Evolutionary conservation across 2,888 invertebrate genomes (phyloP).

Genomic region (Nomada ruficornis): DNA sequence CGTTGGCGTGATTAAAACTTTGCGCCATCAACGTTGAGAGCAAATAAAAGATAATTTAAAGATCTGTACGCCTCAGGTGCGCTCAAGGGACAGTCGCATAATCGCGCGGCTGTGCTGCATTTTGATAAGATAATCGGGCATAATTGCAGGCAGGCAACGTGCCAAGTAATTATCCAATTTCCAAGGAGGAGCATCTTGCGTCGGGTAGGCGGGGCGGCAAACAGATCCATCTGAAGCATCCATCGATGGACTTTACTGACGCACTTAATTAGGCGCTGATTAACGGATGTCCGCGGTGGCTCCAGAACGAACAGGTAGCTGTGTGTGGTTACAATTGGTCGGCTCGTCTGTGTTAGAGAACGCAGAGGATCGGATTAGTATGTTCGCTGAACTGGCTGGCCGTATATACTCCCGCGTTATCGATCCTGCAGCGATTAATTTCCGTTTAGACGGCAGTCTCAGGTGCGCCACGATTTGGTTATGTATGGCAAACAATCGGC

Average conservation of each 20-base stretch:
- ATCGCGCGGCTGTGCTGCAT: too few relatives aligned
- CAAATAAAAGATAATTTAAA: too few relatives aligned
- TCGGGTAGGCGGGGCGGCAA: constrained; percentile 15
- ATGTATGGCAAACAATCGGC: constrained; percentile 52
- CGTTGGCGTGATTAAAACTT: too few relatives aligned
- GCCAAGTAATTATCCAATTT: constrained; percentile 30
- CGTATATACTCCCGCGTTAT: constrained; percentile 62
- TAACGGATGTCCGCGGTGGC: constrained; percentile 74
- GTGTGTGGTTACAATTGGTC: constrained; percentile 72
- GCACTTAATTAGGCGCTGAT: constrained; percentile 77
- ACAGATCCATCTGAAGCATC: constrained; percentile 47
- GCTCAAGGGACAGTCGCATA: too few relatives aligned
- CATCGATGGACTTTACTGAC: constrained; percentile 72
- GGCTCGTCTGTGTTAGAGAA: constrained; percentile 52
- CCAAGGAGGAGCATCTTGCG: constrained; percentile 12
- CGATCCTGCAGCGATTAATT: constrained; percentile 76
- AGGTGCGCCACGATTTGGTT: constrained; percentile 55
- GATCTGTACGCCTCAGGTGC: too few relatives aligned
- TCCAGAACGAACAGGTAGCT: constrained; percentile 56
- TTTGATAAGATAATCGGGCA: background rate
- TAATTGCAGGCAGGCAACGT: background rate
- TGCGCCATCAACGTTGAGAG: too few relatives aligned
- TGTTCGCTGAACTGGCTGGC: constrained; percentile 65
- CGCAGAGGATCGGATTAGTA: constrained; percentile 74
- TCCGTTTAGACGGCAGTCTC: constrained; percentile 70